A percentile compares a stretch with the other conserved stretches of the same genome.
Conservation (phyloP, 2,888 invertebrate species). For the Lordiphosa andalusiaca region DNA sequence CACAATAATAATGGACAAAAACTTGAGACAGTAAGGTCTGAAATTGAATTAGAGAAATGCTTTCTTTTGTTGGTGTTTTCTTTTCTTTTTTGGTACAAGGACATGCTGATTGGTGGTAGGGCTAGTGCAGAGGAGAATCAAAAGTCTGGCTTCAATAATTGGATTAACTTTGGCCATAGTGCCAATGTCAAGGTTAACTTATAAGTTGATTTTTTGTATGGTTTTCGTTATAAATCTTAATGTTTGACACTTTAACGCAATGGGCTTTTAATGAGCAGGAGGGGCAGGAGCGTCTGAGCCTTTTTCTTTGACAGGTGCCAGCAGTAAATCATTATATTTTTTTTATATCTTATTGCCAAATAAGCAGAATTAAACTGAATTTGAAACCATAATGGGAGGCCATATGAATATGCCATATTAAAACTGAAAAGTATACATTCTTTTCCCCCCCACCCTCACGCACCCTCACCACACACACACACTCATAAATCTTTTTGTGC, state of each 20-base stretch:
- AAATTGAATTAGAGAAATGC: slow-evolving; percentile 38
- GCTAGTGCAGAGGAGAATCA: slow-evolving; percentile 43
- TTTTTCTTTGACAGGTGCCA: slow-evolving; percentile 12
- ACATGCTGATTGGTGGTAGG: slow-evolving; percentile 41
- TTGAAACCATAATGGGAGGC: not conserved
- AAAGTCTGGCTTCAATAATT: slow-evolving; percentile 52
- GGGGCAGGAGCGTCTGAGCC: not conserved
- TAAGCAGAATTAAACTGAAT: slow-evolving; percentile 31
- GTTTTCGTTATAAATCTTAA: slow-evolving; percentile 61
- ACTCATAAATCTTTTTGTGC: slow-evolving; percentile 56
- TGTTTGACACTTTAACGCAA: slow-evolving; percentile 48
- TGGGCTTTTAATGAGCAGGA: slow-evolving; percentile 52
- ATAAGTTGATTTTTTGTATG: slow-evolving; percentile 13
- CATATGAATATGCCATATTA: slow-evolving; percentile 28
- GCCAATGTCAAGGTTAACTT: slow-evolving; percentile 11
- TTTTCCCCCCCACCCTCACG: slow-evolving; percentile 18
- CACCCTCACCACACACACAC: slow-evolving; percentile 7
- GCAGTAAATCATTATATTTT: slow-evolving; percentile 75
- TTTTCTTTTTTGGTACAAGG: slow-evolving; percentile 28
- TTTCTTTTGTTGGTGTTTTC: not conserved
- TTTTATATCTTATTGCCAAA: slow-evolving; percentile 61
- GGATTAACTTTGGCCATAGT: not conserved
- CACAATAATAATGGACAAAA: slow-evolving; percentile 11
- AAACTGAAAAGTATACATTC: slow-evolving; percentile 36
- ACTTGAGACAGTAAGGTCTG: slow-evolving; percentile 23